These are phyloP conservation scores for Colius striatus DNA, from an alignment of 2,113 vertebrate species.

Conservation along the genomic window DNA sequence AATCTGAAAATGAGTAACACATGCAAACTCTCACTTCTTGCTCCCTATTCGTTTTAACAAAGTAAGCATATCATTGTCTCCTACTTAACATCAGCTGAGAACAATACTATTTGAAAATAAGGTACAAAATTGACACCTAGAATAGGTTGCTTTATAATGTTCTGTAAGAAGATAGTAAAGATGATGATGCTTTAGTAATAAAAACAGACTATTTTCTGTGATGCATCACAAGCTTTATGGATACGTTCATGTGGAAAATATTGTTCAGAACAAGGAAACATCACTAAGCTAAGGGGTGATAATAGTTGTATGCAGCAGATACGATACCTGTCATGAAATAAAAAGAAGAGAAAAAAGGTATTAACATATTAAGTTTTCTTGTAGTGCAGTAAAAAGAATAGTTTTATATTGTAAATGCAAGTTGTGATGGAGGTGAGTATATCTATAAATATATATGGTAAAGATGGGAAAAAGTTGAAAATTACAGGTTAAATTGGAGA, in stretches of 20 bases:
- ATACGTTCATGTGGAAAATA: neutral
- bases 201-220: neutral
- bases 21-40: neutral
- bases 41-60: neutral
- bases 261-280: neutral
- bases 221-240: neutral
- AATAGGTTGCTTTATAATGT: neutral
- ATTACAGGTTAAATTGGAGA: neutral
- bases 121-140: neutral
- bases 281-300: neutral
- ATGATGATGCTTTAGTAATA: neutral
- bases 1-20: neutral
- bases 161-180: neutral
- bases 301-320: neutral
- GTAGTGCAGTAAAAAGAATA: neutral
- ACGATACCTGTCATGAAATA: neutral
- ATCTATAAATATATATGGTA: neutral
- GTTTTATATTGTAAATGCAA: neutral
- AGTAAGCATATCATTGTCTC: no score
- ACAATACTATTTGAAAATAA: neutral
- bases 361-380: neutral
- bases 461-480: neutral
- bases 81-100: neutral
- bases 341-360: neutral
- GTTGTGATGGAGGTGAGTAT: neutral